Conservation (phyloP, 2,797 vertebrate species). For the Anguilla marmorata region DNA sequence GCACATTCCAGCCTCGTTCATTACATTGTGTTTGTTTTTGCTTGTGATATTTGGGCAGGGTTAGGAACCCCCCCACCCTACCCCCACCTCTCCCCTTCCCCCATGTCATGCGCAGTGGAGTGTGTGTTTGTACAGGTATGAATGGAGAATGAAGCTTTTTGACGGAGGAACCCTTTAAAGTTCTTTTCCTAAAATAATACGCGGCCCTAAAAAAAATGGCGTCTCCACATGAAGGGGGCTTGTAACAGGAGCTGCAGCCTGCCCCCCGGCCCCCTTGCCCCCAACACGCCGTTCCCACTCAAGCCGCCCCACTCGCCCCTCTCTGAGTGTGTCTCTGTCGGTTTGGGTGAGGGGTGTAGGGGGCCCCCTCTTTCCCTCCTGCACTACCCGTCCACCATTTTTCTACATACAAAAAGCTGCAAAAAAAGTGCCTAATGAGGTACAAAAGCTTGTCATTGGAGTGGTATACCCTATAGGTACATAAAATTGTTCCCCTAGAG, state of each 20-base stretch:
- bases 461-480: too few relatives aligned
- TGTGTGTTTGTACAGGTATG: conserved; percentile 51
- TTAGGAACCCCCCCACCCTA: not conserved
- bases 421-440: too few relatives aligned
- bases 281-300: conserved; percentile 37
- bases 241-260: conserved; percentile 36
- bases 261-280: conserved; percentile 34
- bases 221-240: conserved; percentile 40
- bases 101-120: conserved; percentile 33
- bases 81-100: not conserved
- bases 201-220: conserved; percentile 44
- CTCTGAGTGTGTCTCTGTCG: conserved; percentile 28
- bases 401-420: not conserved
- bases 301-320: not conserved
- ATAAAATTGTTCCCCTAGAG: too few relatives aligned
- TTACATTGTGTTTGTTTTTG: conserved; percentile 40
- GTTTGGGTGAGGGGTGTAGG: conserved; percentile 21
- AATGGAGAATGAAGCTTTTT: conserved; percentile 58
- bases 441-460: too few relatives aligned
- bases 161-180: conserved; percentile 47
- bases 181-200: conserved; percentile 48
- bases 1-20: conserved; percentile 24
- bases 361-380: conserved; percentile 25
- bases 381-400: conserved; percentile 6
- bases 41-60: conserved; percentile 28